phyloP scores from a whole-genome alignment of 2,113 vertebrate species.

The Salvelinus sp. region DNA sequence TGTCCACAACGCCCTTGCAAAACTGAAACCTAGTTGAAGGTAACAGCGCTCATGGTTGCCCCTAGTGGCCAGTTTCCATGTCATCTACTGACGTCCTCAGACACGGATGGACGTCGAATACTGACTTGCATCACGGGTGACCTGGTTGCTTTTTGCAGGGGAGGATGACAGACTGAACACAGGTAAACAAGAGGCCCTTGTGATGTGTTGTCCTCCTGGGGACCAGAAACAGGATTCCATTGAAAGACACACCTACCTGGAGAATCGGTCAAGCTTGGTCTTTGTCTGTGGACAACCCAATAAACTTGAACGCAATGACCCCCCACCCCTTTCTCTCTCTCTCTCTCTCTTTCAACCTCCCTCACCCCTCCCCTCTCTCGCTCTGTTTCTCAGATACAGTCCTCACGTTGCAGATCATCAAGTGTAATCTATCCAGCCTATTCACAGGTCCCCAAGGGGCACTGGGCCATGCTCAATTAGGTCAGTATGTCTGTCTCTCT shows the following conservation, averaged over 20 bases:
- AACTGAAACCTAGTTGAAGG: too few species aligned
- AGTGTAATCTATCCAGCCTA: constrained; percentile 35
- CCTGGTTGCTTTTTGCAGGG: neutral
- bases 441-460: constrained; percentile 1
- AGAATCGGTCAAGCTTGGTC: neutral
- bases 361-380: neutral
- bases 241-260: neutral
- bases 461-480: constrained; percentile 20
- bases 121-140: too few species aligned
- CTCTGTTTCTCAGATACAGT: neutral
- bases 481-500: constrained; percentile 43
- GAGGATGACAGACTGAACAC: neutral
- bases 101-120: too few species aligned
- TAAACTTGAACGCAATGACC: neutral
- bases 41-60: too few species aligned
- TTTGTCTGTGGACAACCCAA: neutral
- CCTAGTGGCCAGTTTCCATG: too few species aligned
- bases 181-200: constrained; percentile 1
- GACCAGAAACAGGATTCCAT: constrained; percentile 17
- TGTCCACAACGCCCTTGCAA: too few species aligned
- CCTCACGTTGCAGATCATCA: constrained; percentile 33
- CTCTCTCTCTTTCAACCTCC: neutral
- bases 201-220: constrained; percentile 11
- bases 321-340: neutral
- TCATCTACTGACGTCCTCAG: too few species aligned